Evolutionary conservation across 2,888 invertebrate species (phyloP).

Genomic region (Torymus tubicola): DNA sequence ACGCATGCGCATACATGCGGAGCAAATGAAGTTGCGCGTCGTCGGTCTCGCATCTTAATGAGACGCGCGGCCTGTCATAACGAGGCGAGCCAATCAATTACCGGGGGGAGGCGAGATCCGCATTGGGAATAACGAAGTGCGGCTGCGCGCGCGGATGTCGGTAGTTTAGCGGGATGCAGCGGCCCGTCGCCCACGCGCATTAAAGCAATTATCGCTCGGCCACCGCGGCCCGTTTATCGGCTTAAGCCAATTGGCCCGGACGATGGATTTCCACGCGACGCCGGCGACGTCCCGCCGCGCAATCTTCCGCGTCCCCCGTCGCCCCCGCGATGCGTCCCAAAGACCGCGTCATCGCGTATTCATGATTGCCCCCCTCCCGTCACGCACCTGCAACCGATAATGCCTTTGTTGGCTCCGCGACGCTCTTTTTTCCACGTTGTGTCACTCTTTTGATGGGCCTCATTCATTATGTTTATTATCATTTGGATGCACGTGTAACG

Average conservation of each 20-base stretch:
- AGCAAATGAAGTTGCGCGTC: constrained; percentile 62
- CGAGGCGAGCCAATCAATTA: constrained; percentile 74
- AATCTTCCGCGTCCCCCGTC: constrained; percentile 40
- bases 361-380: too few species aligned
- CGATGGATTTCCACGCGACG: constrained; percentile 63
- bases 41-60: constrained; percentile 72
- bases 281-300: constrained; percentile 10
- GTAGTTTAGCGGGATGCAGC: constrained; percentile 58
- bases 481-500: too few species aligned
- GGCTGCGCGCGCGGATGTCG: constrained; percentile 58
- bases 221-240: constrained; percentile 67
- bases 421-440: too few species aligned
- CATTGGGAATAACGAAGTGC: constrained; percentile 70
- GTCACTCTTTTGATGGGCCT: too few species aligned
- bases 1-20: constrained; percentile 48
- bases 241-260: constrained; percentile 67
- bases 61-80: constrained; percentile 72
- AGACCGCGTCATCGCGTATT: too few species aligned
- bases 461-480: too few species aligned
- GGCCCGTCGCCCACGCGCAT: constrained; percentile 66
- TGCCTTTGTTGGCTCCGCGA: too few species aligned
- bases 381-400: too few species aligned
- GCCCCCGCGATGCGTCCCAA: background rate
- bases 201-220: constrained; percentile 70
- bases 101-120: constrained; percentile 65